These are phyloP conservation scores for Chironomus tepperi DNA, from an alignment of 1,140 invertebrate genomes.

Conservation along the genomic window DNA sequence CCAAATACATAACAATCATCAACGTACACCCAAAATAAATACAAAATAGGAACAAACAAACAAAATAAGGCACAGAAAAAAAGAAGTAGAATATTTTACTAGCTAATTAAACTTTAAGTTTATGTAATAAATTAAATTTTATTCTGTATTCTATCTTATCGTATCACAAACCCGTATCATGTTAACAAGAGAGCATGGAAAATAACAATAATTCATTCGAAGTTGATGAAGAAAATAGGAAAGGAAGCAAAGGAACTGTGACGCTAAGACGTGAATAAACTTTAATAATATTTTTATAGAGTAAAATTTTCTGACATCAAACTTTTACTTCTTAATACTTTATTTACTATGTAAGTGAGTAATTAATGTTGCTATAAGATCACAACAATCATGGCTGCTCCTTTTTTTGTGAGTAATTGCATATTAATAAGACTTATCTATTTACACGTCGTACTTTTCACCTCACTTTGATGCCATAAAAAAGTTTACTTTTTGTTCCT, in stretches of 20 bases:
- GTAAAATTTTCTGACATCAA: neutral
- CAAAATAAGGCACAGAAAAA: no score
- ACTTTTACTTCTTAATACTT: neutral
- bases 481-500: no score
- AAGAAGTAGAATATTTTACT: neutral
- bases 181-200: slow-evolving; percentile 1
- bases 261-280: slow-evolving; percentile 12
- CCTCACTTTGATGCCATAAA: no score
- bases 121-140: slow-evolving; percentile 2
- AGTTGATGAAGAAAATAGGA: neutral
- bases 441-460: no score
- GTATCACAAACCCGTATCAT: neutral
- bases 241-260: neutral
- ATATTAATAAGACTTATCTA: slow-evolving; percentile 11
- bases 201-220: neutral
- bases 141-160: neutral
- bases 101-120: slow-evolving; percentile 8
- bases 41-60: no score
- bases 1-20: no score
- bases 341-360: neutral
- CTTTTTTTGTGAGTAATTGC: slow-evolving; percentile 1
- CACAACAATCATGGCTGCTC: neutral
- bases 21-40: no score
- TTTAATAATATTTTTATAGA: neutral
- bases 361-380: slow-evolving; percentile 9